phyloP scores from a whole-genome alignment of 2,113 vertebrate species.

The Turdus rufiventris region DNA sequence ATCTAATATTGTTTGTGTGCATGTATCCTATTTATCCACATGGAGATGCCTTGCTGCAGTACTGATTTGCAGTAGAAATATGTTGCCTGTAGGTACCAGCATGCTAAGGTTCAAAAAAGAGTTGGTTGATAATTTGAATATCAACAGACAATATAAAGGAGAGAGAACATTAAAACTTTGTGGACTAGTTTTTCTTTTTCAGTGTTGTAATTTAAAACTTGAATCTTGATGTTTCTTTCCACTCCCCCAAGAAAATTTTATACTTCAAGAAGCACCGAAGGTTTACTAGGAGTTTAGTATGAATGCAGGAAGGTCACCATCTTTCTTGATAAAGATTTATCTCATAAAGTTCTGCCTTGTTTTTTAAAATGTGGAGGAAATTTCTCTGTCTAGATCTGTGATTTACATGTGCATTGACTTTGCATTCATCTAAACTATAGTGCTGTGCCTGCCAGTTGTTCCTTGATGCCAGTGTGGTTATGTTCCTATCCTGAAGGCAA shows the following conservation, averaged over 20 bases:
- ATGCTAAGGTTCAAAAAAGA: not conserved
- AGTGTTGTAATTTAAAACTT: fast-evolving
- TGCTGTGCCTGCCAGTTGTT: fast-evolving
- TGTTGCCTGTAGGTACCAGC: not conserved
- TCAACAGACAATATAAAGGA: not conserved
- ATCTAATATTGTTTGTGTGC: not conserved
- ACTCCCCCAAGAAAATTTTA: not conserved
- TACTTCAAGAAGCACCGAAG: not conserved
- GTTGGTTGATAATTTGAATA: not conserved
- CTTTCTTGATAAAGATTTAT: not conserved
- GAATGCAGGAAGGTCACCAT: not conserved
- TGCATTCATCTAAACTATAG: not conserved
- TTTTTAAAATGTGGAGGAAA: not conserved
- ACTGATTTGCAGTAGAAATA: not conserved
- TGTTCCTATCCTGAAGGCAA: not conserved
- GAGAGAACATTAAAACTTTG: not conserved
- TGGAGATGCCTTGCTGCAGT: not conserved
- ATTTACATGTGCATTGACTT: not conserved
- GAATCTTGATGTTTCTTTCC: not conserved
- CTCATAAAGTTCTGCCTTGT: not conserved
- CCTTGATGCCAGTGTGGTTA: not conserved
- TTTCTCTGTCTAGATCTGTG: not conserved
- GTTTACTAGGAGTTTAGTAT: not conserved
- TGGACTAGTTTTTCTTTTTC: not conserved
- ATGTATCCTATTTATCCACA: not conserved